Evolutionary conservation across 2,888 invertebrate species (phyloP), one percentile per base, ranked within the genome.

Genomic region (Halictus quadricinctus): DNA sequence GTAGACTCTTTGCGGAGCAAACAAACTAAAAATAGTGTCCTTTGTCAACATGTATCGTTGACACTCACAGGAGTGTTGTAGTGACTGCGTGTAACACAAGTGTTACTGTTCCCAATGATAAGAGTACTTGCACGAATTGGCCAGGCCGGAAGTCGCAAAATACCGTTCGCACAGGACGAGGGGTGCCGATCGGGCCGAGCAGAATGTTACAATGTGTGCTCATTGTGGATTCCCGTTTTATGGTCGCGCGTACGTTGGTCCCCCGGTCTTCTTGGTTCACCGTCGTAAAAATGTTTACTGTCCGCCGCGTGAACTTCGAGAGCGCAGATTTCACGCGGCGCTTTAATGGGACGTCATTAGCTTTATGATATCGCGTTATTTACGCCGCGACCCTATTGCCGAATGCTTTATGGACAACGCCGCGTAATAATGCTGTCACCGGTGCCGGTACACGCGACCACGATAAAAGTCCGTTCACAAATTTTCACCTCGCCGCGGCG

Each of bases 281-380:
- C 58, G 79, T 88, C 83, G 89, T 89, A 90, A 89, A 90, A 90
- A 83, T 79, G 75, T 88, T 90, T 91, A 89, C 83, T 83, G 82
- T 83, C 86, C 76, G 84, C 83, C 78, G 58, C 58, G 87, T 87
- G 91, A 86, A 90, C 87, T 88, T 87, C 81, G 76, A 64, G 81
- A 76, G 84, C 80, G 85, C 74, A 76, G 87, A 87, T 88, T 88
- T 88, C 88, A 78, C 84, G 81, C 87, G 76, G 79, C 83, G 79
- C 87, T 88, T 90, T 92, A 91, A 93, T 89, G 90, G 88, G 87
- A 88, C 90, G 87, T 92, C 91, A 92, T 93, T 91, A 92, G 89
- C 84, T 92, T 93, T 90, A 90, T 90, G 90, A 91, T 88, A 60
- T 76, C 88, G 88, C 89, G 87, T 91, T 90, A 92, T 93, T 92